Evolutionary conservation across 2,113 vertebrate species (phyloP), one percentile per base, ranked within the genome.

Genomic region (Rhodinocichla rosea): DNA sequence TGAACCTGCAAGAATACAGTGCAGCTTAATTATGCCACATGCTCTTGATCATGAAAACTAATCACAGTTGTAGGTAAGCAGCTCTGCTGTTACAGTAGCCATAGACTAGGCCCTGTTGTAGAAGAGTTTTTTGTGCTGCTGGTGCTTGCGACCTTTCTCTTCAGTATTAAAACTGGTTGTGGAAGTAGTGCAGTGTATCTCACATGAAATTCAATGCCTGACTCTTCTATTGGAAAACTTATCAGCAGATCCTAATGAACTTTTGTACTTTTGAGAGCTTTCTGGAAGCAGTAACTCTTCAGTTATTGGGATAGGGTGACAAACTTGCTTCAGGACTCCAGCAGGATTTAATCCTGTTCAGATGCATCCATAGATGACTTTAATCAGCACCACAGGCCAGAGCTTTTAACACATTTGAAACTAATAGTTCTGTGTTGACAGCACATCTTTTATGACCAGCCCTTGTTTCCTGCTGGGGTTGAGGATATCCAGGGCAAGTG

Each of bases 71-170:
- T 28, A 59, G 45, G 67, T 47, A 39, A 56, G 20, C 30, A 63
- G 2, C 15, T 52, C 27, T 82, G 45, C 40, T 71, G 10, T 40
- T 79, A 21, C 14, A 92, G 9, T 23, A 44, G 64, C 23, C 30
- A 8, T 8, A 39, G 63, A 62, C 27, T 63, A 5, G 13, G 74
- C 13, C 32, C 0, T 1, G 3, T 47, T 32, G 5, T 1, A 53
- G 73, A 39, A 39, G 14, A 62, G 52, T 4, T 32, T 52, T 70
- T 56, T 57, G 52, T 71, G 52, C 35, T 73, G 35, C 49, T 68
- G 28, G 14, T 87, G 33, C 47, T 76, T 83, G 6, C 28, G 44
- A 1, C 20, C 35, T 63, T 71, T 28, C n/a, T 89, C 33, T 53
- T 71, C 28, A 50, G 28, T 63, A 11, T 59, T 53, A 7, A 37